A percentile compares a stretch with the other conserved stretches of the same genome.
Evolutionary conservation across 64 coral and sea anemone genomes (phyloP).

Genomic region (Dendronephthya gigantea): DNA sequence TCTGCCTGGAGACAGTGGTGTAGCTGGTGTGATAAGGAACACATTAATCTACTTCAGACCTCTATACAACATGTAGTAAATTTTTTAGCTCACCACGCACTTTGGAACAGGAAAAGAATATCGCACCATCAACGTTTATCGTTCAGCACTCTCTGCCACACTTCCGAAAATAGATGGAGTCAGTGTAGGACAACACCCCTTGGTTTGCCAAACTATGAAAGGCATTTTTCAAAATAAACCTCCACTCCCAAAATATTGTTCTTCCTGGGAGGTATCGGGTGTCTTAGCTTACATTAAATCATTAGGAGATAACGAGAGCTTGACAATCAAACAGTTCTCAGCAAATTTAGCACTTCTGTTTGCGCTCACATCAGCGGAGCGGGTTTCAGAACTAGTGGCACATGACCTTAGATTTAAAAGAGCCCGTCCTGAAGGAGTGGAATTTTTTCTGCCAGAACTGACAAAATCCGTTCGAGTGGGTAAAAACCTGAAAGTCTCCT

Average conservation of each 20-base stretch:
- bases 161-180: constrained; percentile 2
- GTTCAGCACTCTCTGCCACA: constrained; percentile 14
- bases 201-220: not conserved
- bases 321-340: constrained; percentile 39
- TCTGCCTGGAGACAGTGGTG: constrained; percentile 32
- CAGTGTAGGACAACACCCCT: constrained; percentile 25
- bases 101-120: constrained; percentile 11
- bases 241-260: constrained; percentile 18
- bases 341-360: constrained; percentile 14
- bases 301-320: constrained; percentile 5
- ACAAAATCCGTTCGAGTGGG: too few relatives aligned
- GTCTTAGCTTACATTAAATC: not conserved
- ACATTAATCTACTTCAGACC: constrained; percentile 30
- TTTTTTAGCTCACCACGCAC: not conserved
- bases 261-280: not conserved
- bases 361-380: constrained; percentile 21
- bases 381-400: constrained; percentile 3
- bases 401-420: constrained; percentile 49
- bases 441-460: not conserved
- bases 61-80: constrained; percentile 18
- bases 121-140: constrained; percentile 20
- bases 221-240: constrained; percentile 8
- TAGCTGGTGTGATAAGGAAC: constrained; percentile 33
- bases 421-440: constrained; percentile 7
- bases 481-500: too few relatives aligned